phyloP scores from a whole-genome alignment of 53 echinoderm and acorn worm species.

The Glandiceps talaboti region DNA sequence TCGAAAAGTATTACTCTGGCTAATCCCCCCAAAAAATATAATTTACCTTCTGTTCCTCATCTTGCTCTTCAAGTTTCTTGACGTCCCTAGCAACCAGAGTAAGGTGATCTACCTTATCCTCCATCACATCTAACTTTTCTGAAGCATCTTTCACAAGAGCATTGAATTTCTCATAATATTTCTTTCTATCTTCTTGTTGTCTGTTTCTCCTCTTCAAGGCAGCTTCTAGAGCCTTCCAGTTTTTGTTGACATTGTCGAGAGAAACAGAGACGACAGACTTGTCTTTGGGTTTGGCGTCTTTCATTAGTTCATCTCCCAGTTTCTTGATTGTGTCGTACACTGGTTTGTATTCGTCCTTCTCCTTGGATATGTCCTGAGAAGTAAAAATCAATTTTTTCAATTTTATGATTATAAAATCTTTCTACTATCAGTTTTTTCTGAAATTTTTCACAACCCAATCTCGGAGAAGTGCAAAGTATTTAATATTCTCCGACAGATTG shows the following conservation, averaged over 20 bases:
- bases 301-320: constrained; percentile 75
- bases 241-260: constrained; percentile 88
- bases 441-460: too few relatives aligned
- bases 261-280: constrained; percentile 89
- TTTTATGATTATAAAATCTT: too few relatives aligned
- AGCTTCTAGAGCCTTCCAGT: constrained; percentile 87
- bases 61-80: constrained; percentile 64
- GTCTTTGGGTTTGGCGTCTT: constrained; percentile 85
- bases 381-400: too few relatives aligned
- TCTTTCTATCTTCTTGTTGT: constrained; percentile 76
- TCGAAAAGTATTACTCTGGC: too few relatives aligned
- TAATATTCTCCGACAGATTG: too few relatives aligned
- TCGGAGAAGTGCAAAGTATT: too few relatives aligned
- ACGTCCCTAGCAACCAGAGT: constrained; percentile 72
- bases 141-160: constrained; percentile 60
- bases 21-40: too few relatives aligned
- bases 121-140: constrained; percentile 81
- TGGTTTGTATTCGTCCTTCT: constrained; percentile 62
- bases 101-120: constrained; percentile 80
- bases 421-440: too few relatives aligned
- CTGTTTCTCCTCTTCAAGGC: constrained; percentile 76
- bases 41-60: constrained; percentile 78
- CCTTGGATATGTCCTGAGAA: constrained; percentile 45
- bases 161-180: constrained; percentile 74
- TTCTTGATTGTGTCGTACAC: constrained; percentile 73